Evolutionary conservation across 2,888 invertebrate species (phyloP), one percentile per base, ranked within the genome.

Genomic region (Drosophila mimetica): DNA sequence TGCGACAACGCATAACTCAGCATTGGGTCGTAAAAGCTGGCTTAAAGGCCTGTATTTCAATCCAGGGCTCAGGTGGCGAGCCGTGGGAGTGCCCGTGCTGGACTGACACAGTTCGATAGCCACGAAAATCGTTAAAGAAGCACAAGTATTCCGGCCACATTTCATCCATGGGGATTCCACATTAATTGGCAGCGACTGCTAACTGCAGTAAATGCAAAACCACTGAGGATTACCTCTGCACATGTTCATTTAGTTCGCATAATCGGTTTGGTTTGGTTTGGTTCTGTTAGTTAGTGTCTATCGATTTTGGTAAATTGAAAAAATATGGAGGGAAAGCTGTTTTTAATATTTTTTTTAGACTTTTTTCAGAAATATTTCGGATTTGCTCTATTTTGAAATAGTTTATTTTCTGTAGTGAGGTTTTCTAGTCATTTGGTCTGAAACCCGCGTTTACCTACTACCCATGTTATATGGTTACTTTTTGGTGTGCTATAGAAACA

Each of bases 1-100:
- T 67, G 55, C 54, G 37, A 44, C 54, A 67, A 48, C 36, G 44
- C 36, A 65, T 64, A 64, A 64, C 48, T 50, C 64, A 55, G 42
- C 41, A 57, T 25, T 14, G 51, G 44, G 51, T 57, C 46, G 64
- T 50, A 44, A 69, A 67, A 50, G 36, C 50, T 30, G 48, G 58
- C 63, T 64, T 64, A 65, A 65, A 22, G 36, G 42, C 65, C 65
- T 51, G 28, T 36, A 65, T 50, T 63, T 64, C 63, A 50, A 63
- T 63, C 20, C 42, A 2, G 41, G 22, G 8, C 66, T 44, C 66
- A 64, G 51, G 30, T 64, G 63, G 63, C 65, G 22, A 41, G 30
- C 20, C 34, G 34, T 50, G 32, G 59, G 58, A 30, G 30, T 25
- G 30, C 30, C 11, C n/a, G n/a, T n/a, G n/a, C n/a, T 11, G 8